A percentile compares a stretch with the other conserved stretches of the same genome.
These are phyloP conservation scores for Aquatica leii DNA, from an alignment of 2,888 invertebrate genomes.

Conservation along the genomic window DNA sequence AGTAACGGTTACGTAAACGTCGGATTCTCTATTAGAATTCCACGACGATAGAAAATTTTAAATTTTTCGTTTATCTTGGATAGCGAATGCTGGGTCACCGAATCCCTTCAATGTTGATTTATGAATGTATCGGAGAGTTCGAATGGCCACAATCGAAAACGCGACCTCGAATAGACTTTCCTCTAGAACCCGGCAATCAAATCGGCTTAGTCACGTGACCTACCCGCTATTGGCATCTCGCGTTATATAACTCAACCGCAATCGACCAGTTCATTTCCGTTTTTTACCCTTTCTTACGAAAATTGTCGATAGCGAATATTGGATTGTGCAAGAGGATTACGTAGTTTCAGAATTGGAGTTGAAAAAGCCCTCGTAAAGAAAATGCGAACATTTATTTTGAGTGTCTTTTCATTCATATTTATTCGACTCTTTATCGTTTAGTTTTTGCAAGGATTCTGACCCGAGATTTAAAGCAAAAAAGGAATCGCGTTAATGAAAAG, in stretches of 20 bases:
- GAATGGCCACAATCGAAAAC: constrained; percentile 39
- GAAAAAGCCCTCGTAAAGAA: constrained; percentile 38
- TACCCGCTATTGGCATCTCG: constrained; percentile 37
- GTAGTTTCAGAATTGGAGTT: constrained; percentile 35
- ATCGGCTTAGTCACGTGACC: constrained; percentile 38
- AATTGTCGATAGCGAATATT: constrained; percentile 21
- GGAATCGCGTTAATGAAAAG: not conserved
- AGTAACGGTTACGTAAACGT: not conserved
- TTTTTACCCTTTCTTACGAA: constrained; percentile 16
- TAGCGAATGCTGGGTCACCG: constrained; percentile 22
- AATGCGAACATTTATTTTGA: constrained; percentile 37
- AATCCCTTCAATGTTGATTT: constrained; percentile 41
- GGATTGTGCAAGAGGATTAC: constrained; percentile 27
- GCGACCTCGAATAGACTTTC: constrained; percentile 33
- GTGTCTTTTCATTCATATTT: constrained; percentile 38
- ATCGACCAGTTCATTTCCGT: constrained; percentile 37
- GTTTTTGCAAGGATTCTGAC: constrained; percentile 27
- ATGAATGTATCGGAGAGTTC: constrained; percentile 38
- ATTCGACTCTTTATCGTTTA: constrained; percentile 31
- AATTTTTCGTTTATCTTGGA: constrained; percentile 32
- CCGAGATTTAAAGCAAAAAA: constrained; percentile 14
- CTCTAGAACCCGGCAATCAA: constrained; percentile 35
- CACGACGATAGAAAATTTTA: constrained; percentile 25
- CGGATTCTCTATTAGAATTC: constrained; percentile 1
- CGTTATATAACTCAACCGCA: constrained; percentile 37